Evolutionary conservation across 2,888 invertebrate genomes (phyloP), one percentile per base, ranked within the genome.

Genomic region (Gasteruption jaculator): DNA sequence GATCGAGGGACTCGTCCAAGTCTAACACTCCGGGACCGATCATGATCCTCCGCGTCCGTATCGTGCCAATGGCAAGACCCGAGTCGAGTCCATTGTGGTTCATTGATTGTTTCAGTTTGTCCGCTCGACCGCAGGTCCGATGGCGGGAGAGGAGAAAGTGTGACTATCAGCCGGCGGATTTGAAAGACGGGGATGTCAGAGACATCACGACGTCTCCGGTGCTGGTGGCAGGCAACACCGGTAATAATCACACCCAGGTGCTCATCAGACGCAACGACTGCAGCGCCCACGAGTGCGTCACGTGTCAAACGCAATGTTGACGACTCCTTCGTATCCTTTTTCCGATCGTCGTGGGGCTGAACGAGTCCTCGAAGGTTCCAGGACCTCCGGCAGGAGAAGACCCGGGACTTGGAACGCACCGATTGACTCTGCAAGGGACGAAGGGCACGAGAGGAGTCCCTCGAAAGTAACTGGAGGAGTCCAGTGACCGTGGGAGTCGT

Each of bases 71-170:
- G 62, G 53, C 61, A 61, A 54, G 61, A 57, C 52, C 56, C 57
- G 59, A 61, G 63, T 61, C 60, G 61, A 65, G 60, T 66, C 65
- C 62, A 65, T 63, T 62, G 56, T 65, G 61, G 58, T 60, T 58
- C 61, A 59, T 61, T 64, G 63, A 64, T 60, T 65, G 68, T 72
- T 82, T 66, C 81, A 88, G 88, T 87, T 86, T 74, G 85, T 88
- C 65, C 81, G 87, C 63, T 85, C 83, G 53, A 82, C 74, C 67
- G 82, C 77, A 71, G 81, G 74, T 70, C 80, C 76, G 60, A 68
- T 79, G 64, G 77, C 80, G 56, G 84, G 81, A 58, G 87, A 86
- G 74, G 86, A 87, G 70, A 86, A 86, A 73, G 86, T 87, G 77
- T 87, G 86, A 86, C 85, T 84, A 76, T 78, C 71, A 60, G 63